Base-by-base conservation (phyloP, 1,140 invertebrate genomes). In the Bathynomus jamesi region DNA sequence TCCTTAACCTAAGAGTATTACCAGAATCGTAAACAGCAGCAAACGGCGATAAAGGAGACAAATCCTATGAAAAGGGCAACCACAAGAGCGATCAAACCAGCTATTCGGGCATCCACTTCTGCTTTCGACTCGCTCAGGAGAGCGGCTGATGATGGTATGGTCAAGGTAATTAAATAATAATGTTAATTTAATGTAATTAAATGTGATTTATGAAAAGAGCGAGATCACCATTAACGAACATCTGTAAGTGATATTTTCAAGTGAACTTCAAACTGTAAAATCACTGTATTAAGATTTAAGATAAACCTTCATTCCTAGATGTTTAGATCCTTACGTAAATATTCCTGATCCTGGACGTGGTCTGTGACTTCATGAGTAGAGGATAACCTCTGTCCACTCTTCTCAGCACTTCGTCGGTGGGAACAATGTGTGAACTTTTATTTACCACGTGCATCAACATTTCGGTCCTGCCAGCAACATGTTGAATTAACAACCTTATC, bases 11-110 rank as follows among this genome's bases (percentile, higher is more conserved):
- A n/a, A n/a, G n/a, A n/a, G n/a, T n/a, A 63, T 73, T 85, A 89
- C 90, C 91, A 94, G 81, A 92, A 90, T 80, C 91, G 89, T 24
- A 94, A 85, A 81, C 92, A 95, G 76, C 92, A 94, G 79, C 93
- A 95, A 3, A 94, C 88, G 4, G 94, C 90, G 40, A 91, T 88
- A 78, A 95, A 92, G 0, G 91, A 93, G 28, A 94, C 87, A 53
- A 92, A 89, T 40, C 92, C 93, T 40, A 94, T 91, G 76, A 94
- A 89, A 3, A 95, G 84, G 2, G 95, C 90, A 40, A 95, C 90
- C 3, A 94, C 83, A 28, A 95, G 83, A 28, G 93, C 92, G 76
- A 94, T 92, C 13, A 95, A 81, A 24, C 91, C 92, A 31, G 91
- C 91, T 32, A 95, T 82, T 10, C 91, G 91, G 32, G 92, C 88